A percentile compares a stretch with the other conserved stretches of the same genome.
phyloP scores from a whole-genome alignment of 1,140 invertebrate species.

The Drosophila ironensis region DNA sequence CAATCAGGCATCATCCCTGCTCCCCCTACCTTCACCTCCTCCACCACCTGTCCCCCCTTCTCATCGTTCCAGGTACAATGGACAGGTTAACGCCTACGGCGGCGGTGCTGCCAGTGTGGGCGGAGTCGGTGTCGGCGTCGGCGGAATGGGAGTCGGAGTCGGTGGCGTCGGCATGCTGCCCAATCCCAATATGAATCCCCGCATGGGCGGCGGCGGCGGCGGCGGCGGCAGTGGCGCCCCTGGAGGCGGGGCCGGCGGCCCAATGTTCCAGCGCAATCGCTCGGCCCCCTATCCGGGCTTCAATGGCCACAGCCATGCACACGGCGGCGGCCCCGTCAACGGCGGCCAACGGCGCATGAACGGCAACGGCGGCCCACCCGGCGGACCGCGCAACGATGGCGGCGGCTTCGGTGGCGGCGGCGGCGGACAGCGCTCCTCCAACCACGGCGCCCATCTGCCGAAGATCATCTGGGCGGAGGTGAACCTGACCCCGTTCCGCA shows the following conservation, averaged over 20 bases:
- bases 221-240: slow-evolving; percentile 45
- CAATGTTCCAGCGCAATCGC: slow-evolving; percentile 70
- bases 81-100: slow-evolving; percentile 66
- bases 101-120: slow-evolving; percentile 38
- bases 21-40: too few relatives aligned
- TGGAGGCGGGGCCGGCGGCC: slow-evolving; percentile 55
- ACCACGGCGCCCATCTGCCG: slow-evolving; percentile 86
- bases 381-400: slow-evolving; percentile 29
- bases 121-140: too few relatives aligned
- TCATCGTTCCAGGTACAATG: slow-evolving; percentile 63
- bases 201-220: slow-evolving; percentile 57
- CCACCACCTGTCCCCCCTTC: too few relatives aligned
- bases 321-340: slow-evolving; percentile 1
- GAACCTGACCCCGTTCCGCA: slow-evolving; percentile 92
- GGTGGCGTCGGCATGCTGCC: slow-evolving; percentile 52
- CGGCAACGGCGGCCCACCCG: slow-evolving; percentile 37
- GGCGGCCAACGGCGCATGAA: slow-evolving; percentile 47
- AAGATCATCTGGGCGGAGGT: slow-evolving; percentile 89
- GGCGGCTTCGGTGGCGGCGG: slow-evolving; percentile 33
- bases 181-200: slow-evolving; percentile 28
- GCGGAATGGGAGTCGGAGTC: too few relatives aligned
- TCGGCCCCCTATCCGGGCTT: slow-evolving; percentile 59
- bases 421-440: slow-evolving; percentile 82
- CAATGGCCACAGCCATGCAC: slow-evolving; percentile 38
- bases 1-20: too few relatives aligned